Conservation (phyloP, 2,113 vertebrate genomes). For the Ondatra zibethicus region DNA sequence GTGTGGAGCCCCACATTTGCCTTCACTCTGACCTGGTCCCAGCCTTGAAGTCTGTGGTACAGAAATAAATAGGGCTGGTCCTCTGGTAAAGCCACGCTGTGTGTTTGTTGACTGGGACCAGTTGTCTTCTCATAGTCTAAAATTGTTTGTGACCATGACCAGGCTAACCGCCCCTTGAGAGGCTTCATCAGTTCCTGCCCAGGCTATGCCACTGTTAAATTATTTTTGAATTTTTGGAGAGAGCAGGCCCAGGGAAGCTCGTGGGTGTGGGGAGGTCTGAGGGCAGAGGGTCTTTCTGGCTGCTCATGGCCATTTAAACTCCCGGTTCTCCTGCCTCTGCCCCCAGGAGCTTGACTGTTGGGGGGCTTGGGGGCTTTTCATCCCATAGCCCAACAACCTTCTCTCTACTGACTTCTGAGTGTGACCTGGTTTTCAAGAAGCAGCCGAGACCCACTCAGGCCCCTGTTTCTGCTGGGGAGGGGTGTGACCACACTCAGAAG, state of each 20-base stretch:
- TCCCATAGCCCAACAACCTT: neutral
- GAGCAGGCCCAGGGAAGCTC: neutral
- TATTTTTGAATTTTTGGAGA: neutral
- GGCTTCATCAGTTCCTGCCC: neutral
- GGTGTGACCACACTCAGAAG: constrained; percentile 25
- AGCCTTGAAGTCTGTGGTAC: neutral
- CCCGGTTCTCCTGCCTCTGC: neutral
- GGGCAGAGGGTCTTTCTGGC: neutral
- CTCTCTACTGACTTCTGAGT: neutral
- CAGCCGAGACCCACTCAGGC: neutral
- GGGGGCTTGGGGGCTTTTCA: neutral
- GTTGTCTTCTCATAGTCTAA: neutral
- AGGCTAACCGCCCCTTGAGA: neutral
- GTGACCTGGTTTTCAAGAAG: neutral
- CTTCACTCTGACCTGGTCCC: neutral
- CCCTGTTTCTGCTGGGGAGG: neutral
- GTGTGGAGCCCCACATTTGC: neutral
- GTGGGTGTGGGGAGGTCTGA: neutral
- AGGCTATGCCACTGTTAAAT: neutral
- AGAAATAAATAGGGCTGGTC: neutral
- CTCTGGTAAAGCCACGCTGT: neutral
- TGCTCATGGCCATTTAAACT: neutral
- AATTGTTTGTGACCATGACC: neutral
- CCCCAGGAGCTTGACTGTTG: neutral
- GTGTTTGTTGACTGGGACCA: neutral